These are phyloP conservation scores for Bacillus rossius DNA, from an alignment of 1,140 invertebrate species.

Conservation along the genomic window DNA sequence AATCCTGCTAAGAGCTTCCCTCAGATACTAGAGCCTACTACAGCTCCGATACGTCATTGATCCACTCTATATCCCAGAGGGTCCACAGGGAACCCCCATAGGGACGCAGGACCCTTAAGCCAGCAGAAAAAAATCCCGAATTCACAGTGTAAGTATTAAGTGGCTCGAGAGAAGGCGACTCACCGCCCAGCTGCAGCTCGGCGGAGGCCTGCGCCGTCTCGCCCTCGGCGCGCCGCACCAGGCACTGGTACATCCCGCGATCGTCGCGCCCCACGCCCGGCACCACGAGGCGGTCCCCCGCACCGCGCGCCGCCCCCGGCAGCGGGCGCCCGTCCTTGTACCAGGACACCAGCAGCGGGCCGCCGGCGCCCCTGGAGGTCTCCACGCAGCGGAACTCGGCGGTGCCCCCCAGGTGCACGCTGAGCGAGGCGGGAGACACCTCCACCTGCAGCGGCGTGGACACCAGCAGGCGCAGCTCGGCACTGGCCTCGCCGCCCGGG, in stretches of 20 bases:
- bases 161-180: slow-evolving; percentile 30
- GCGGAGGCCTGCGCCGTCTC: slow-evolving; percentile 75
- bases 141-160: too few species aligned
- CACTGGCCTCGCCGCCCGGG: slow-evolving; percentile 60
- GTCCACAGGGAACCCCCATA: too few species aligned
- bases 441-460: slow-evolving; percentile 63
- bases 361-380: not conserved
- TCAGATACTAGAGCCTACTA: too few species aligned
- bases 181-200: slow-evolving; percentile 75
- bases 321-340: slow-evolving; percentile 69
- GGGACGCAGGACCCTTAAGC: too few species aligned
- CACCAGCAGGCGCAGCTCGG: slow-evolving; percentile 59
- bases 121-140: too few species aligned
- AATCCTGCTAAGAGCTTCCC: too few species aligned
- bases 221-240: slow-evolving; percentile 64
- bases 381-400: slow-evolving; percentile 66
- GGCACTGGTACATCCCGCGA: slow-evolving; percentile 82
- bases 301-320: slow-evolving; percentile 40
- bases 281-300: slow-evolving; percentile 52
- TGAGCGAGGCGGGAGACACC: slow-evolving; percentile 59
- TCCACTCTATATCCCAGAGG: too few species aligned
- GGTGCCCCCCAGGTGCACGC: slow-evolving; percentile 64
- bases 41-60: too few species aligned
- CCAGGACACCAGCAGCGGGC: slow-evolving; percentile 45
- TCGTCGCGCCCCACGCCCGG: slow-evolving; percentile 67